Evolutionary conservation across 2,113 vertebrate species (phyloP).

Genomic region (Strix uralensis): DNA sequence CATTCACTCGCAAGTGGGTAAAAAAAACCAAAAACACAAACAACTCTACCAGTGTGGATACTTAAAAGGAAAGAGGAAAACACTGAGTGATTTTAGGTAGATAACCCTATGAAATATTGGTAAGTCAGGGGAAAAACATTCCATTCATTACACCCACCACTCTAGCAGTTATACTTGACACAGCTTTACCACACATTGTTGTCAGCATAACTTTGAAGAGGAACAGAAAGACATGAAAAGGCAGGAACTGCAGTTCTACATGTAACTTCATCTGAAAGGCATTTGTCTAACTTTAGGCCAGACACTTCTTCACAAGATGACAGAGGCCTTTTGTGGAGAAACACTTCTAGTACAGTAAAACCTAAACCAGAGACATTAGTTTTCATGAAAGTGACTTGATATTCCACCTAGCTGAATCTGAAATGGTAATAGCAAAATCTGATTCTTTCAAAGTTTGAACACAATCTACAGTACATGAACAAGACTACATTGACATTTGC

Average conservation of each 20-base stretch:
- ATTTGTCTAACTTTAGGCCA: background rate
- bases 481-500: background rate
- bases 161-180: background rate
- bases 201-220: background rate
- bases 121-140: background rate
- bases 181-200: background rate
- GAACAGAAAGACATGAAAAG: background rate
- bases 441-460: background rate
- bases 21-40: background rate
- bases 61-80: background rate
- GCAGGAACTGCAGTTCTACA: background rate
- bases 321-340: background rate
- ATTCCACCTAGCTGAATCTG: background rate
- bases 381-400: background rate
- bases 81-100: background rate
- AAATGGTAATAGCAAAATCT: background rate
- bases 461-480: background rate
- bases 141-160: background rate
- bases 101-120: background rate
- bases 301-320: background rate
- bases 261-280: background rate
- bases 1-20: background rate
- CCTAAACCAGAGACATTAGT: background rate
- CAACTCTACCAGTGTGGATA: background rate
- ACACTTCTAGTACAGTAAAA: background rate